Percentiles rank a stretch among this genome's conserved stretches.
These are phyloP conservation scores for Eutolmus rufibarbis DNA, from an alignment of 2,888 invertebrate species.

Conservation along the genomic window DNA sequence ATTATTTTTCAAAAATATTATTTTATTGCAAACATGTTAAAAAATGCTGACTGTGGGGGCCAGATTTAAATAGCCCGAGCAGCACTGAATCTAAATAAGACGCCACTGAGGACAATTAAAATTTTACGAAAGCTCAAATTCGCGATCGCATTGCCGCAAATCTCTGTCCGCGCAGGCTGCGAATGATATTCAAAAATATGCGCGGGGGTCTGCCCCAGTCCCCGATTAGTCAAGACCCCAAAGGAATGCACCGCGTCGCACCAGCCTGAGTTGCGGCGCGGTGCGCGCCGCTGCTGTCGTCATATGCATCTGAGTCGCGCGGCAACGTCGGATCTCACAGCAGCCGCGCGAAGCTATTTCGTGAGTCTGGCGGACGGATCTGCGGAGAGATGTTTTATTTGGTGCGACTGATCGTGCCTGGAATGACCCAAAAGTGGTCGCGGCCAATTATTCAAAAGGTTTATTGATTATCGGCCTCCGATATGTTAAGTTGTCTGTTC, in stretches of 20 bases:
- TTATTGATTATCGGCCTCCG: slow-evolving; percentile 43
- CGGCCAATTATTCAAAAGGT: slow-evolving; percentile 47
- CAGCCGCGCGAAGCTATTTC: neutral
- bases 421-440: slow-evolving; percentile 47
- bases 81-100: no score
- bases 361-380: neutral
- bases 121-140: neutral
- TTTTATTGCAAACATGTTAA: no score
- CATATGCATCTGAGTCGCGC: neutral
- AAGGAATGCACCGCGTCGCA: neutral
- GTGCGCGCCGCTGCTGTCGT: neutral
- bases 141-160: neutral
- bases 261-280: neutral
- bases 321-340: neutral
- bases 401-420: slow-evolving; percentile 45
- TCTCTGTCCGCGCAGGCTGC: neutral
- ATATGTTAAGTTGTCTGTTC: slow-evolving; percentile 44
- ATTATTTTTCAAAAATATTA: no score
- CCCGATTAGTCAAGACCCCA: neutral
- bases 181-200: slow-evolving; percentile 38
- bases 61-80: no score
- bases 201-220: slow-evolving; percentile 14
- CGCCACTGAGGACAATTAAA: slow-evolving; percentile 7
- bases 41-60: no score
- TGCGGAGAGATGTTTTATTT: slow-evolving; percentile 43